Base-by-base conservation (phyloP, 2,113 vertebrate species). In the Donacobius atricapilla region DNA sequence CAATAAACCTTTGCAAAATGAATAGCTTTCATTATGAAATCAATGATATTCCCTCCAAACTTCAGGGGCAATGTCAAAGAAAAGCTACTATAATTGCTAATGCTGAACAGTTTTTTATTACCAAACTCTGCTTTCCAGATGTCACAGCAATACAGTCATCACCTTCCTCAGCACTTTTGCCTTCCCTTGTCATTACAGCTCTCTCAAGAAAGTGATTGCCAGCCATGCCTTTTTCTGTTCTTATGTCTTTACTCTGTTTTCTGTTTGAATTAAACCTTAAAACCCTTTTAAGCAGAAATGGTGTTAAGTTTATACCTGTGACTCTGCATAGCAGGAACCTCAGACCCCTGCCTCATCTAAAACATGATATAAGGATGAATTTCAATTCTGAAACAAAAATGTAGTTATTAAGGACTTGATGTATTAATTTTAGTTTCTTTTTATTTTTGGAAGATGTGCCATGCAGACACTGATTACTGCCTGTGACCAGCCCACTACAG, bases 11-110 rank as follows among this genome's bases (percentile, higher is more conserved):
- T 78, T 89, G 80, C 92, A 94, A 95, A 96, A 94, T 82, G 47
- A 95, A 95, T 88, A 83, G 92, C 71, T 82, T 94, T 89, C 69
- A 91, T 97, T 95, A 96, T 92, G 93, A 94, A 94, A 96, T 96
- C 88, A 81, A 48, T 94, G 65, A 86, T 90, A 81, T 86, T 96
- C 79, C 60, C 85, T 86, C 64, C 78, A 81, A 96, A 96, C 72
- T 88, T 93, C 93, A 89, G 88, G 58, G 76, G 64, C 88, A 90
- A 89, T 89, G 95, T 78, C 92, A 96, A 80, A 94, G 83, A 94
- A 94, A 94, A 87, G 73, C 63, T 93, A 33, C 91, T 92, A 40
- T 83, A 94, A 92, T 93, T 95, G 83, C 87, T 96, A 96, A 96
- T 94, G 78, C 87, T 70, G 87, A 87, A 39, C 66, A 80, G 45